Conservation (phyloP, 2,888 invertebrate genomes). For the Thecophora atra region DNA sequence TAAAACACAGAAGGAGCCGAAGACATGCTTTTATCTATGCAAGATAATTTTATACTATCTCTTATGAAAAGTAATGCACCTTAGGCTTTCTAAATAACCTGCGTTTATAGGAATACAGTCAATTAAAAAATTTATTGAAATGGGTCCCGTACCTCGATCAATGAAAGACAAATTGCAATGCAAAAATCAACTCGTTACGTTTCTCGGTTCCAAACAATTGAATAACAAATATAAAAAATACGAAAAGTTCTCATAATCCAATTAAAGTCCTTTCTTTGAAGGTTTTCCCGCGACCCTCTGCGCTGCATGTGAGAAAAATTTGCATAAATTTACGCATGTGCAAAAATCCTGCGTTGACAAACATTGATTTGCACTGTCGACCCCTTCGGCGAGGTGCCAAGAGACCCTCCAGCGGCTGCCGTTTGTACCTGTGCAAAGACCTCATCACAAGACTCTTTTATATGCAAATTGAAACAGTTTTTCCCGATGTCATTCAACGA, state of each 20-base stretch:
- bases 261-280: slow-evolving; percentile 16
- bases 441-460: slow-evolving; percentile 3
- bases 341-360: slow-evolving; percentile 43
- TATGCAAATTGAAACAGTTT: slow-evolving; percentile 34
- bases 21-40: too few relatives aligned
- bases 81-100: too few relatives aligned
- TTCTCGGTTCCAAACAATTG: background rate
- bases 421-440: slow-evolving; percentile 5
- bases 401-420: background rate
- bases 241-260: background rate
- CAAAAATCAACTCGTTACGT: too few relatives aligned
- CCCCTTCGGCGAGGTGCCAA: background rate
- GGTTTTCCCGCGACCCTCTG: background rate
- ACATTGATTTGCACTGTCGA: slow-evolving; percentile 61
- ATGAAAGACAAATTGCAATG: too few relatives aligned
- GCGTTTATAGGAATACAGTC: too few relatives aligned
- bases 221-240: background rate
- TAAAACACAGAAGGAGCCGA: too few relatives aligned
- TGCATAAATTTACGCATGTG: slow-evolving; percentile 20
- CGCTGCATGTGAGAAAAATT: background rate
- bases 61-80: too few relatives aligned
- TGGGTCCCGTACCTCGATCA: too few relatives aligned
- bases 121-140: too few relatives aligned
- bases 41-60: too few relatives aligned
- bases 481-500: slow-evolving; percentile 2